Evolutionary conservation across 2,113 vertebrate species (phyloP).

Genomic region (Trochalopteron elliotii): DNA sequence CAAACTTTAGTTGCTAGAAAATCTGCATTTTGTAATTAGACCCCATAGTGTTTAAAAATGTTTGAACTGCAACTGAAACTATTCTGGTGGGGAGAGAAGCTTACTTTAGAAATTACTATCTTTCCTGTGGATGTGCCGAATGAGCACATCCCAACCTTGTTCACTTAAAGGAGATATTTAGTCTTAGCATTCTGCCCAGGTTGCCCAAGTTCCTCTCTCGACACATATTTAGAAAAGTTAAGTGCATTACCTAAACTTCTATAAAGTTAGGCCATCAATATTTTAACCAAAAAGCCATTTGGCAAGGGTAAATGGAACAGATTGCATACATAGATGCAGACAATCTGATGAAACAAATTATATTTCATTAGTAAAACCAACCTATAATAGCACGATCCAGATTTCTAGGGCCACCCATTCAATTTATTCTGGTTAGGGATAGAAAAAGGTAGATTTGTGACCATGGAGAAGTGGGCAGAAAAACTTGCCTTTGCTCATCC

Average conservation of each 20-base stretch:
- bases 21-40: background rate
- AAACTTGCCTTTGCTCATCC: background rate
- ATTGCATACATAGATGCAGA: background rate
- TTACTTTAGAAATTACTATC: background rate
- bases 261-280: background rate
- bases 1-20: background rate
- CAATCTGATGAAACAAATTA: background rate
- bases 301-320: background rate
- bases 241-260: background rate
- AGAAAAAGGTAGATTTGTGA: background rate
- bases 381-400: background rate
- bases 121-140: background rate
- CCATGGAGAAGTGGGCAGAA: background rate
- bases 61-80: background rate
- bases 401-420: background rate
- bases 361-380: background rate
- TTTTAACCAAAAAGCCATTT: background rate
- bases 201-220: background rate
- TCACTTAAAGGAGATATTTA: background rate
- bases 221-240: background rate
- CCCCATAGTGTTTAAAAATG: background rate
- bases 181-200: background rate
- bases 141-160: background rate
- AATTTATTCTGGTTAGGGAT: background rate
- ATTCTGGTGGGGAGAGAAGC: background rate